Evolutionary conservation across 2,113 vertebrate species (phyloP).

Genomic region (Hypocryptadius cinnamomeus): DNA sequence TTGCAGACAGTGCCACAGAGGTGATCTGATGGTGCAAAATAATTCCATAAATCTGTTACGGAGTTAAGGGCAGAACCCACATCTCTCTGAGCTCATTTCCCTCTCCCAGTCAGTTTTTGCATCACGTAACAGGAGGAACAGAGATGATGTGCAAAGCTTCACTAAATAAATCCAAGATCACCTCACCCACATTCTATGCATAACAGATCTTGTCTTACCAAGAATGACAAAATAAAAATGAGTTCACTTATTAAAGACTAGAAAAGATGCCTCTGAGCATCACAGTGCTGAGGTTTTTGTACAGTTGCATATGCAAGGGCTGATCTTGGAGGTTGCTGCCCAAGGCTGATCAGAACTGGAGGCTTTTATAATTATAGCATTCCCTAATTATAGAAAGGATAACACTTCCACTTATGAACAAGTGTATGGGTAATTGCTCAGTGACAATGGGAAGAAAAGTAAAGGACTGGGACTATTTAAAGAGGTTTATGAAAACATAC

Average conservation of each 20-base stretch:
- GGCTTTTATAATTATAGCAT: background rate
- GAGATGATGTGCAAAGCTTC: background rate
- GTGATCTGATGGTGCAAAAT: background rate
- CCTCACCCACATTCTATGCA: background rate
- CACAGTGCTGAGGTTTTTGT: background rate
- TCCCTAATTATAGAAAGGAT: slow-evolving; percentile 13
- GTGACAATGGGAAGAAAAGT: background rate
- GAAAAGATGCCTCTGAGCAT: background rate
- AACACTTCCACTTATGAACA: background rate
- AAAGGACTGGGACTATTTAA: background rate
- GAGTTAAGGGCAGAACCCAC: background rate
- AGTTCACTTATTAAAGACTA: background rate
- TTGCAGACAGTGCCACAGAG: background rate
- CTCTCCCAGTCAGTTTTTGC: background rate
- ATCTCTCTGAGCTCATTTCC: background rate
- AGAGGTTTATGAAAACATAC: background rate
- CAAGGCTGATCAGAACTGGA: background rate
- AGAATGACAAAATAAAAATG: background rate
- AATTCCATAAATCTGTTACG: background rate
- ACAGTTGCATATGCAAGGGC: background rate
- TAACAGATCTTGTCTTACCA: background rate
- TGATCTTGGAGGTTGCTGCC: background rate
- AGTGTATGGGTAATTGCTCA: background rate
- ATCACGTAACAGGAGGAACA: background rate
- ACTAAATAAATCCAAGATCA: background rate